A percentile compares a stretch with the other conserved stretches of the same genome.
phyloP scores from a whole-genome alignment of 2,113 vertebrate species.

The Phylloscopus trochiloides region DNA sequence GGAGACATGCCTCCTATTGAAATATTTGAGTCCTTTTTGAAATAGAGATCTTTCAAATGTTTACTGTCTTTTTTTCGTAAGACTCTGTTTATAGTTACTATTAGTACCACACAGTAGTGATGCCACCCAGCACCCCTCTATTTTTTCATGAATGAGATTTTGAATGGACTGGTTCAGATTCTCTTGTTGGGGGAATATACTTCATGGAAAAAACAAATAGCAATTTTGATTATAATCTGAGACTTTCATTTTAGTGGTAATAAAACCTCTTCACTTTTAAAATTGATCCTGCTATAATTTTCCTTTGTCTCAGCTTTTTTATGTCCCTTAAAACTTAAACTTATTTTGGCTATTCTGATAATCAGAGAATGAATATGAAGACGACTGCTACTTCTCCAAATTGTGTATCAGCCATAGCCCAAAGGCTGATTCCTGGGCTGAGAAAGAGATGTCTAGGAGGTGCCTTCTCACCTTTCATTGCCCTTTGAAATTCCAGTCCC shows the following conservation, averaged over 20 bases:
- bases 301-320: background rate
- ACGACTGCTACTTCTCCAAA: background rate
- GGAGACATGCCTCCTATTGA: background rate
- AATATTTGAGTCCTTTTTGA: background rate
- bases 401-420: background rate
- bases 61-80: background rate
- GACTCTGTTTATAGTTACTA: background rate
- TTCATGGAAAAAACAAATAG: background rate
- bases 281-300: background rate
- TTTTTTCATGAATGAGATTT: background rate
- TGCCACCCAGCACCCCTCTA: background rate
- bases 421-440: background rate
- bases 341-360: background rate
- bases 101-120: background rate
- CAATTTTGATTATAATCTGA: background rate
- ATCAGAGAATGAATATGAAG: background rate
- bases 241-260: background rate
- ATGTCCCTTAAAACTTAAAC: background rate
- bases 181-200: background rate
- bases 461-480: background rate
- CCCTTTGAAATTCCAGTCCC: constrained; percentile 18
- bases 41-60: background rate
- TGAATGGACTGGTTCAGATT: background rate
- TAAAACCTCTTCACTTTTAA: background rate
- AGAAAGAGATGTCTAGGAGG: background rate